A percentile compares a stretch with the other conserved stretches of the same genome.
phyloP scores from a whole-genome alignment of 2,797 vertebrate genomes.

The Platyrinchus mystaceus region DNA sequence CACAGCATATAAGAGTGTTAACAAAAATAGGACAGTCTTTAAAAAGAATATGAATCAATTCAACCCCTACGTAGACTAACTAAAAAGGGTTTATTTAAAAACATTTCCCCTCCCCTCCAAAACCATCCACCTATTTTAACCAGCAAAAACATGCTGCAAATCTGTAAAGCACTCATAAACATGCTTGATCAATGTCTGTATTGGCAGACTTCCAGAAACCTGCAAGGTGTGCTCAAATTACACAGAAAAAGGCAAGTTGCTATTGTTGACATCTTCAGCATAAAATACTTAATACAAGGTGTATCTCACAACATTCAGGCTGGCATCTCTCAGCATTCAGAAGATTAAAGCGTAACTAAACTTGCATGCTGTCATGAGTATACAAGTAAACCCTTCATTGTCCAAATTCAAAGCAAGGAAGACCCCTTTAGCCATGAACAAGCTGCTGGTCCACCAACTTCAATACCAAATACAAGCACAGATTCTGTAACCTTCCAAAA shows the following conservation, averaged over 20 bases:
- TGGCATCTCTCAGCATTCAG: background rate
- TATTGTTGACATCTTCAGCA: background rate
- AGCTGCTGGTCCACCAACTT: background rate
- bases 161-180: background rate
- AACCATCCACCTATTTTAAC: background rate
- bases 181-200: background rate
- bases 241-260: background rate
- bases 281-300: background rate
- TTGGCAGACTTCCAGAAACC: background rate
- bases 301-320: too few relatives aligned
- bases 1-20: background rate
- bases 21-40: background rate
- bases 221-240: background rate
- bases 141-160: background rate
- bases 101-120: fast-evolving
- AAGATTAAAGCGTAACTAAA: background rate
- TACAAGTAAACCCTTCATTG: background rate
- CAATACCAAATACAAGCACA: background rate
- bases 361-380: background rate
- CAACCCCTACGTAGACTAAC: background rate
- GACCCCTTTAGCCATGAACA: background rate
- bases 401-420: background rate
- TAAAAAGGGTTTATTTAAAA: background rate
- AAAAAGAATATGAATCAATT: background rate
- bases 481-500: background rate